phyloP scores from a whole-genome alignment of 2,888 invertebrate genomes.

The Scaeva pyrastri region DNA sequence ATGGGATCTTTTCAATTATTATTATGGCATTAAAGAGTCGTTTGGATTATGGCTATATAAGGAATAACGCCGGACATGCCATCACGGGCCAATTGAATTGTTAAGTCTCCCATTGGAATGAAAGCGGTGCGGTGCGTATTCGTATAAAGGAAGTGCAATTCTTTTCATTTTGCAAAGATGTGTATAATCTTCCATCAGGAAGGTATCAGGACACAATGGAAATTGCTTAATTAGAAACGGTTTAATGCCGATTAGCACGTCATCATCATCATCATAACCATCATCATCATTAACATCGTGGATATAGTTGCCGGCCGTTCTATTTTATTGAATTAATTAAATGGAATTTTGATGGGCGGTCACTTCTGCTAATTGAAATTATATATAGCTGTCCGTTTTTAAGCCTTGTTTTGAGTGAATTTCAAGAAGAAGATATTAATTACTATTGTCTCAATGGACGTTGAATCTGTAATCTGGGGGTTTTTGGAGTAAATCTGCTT shows the following conservation, averaged over 20 bases:
- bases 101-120: slow-evolving; percentile 25
- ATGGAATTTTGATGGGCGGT: background rate
- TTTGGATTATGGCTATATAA: slow-evolving; percentile 55
- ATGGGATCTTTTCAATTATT: slow-evolving; percentile 64
- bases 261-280: background rate
- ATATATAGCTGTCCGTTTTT: too few relatives aligned
- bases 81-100: slow-evolving; percentile 48
- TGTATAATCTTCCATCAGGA: background rate
- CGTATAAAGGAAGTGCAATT: slow-evolving; percentile 7
- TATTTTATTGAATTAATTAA: slow-evolving; percentile 4
- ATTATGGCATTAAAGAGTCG: slow-evolving; percentile 60
- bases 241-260: slow-evolving; percentile 10
- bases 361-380: background rate
- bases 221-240: slow-evolving; percentile 12
- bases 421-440: too few relatives aligned
- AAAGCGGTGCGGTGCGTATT: slow-evolving; percentile 43
- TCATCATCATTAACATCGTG: too few relatives aligned
- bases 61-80: slow-evolving; percentile 42
- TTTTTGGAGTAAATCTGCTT: too few relatives aligned
- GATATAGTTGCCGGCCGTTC: too few relatives aligned
- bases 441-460: too few relatives aligned
- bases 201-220: background rate
- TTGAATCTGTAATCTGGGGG: too few relatives aligned
- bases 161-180: background rate
- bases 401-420: too few relatives aligned